phyloP scores from a whole-genome alignment of 2,888 invertebrate genomes.

The Conchocele bisecta region DNA sequence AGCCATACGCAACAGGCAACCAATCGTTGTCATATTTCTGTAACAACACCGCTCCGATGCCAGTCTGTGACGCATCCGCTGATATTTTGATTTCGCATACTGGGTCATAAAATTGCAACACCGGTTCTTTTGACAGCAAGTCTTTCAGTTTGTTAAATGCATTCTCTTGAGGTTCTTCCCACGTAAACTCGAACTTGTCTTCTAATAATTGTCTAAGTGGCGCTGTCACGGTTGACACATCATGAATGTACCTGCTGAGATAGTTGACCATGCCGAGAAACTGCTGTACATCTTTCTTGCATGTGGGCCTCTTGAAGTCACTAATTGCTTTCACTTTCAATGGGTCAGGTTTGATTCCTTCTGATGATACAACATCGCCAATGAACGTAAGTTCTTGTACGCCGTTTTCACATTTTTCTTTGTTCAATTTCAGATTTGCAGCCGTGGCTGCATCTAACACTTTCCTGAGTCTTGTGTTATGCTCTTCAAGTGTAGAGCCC shows the following conservation, averaged over 20 bases:
- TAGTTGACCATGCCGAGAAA: constrained; percentile 31
- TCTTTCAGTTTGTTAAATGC: constrained; percentile 18
- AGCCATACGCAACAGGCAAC: constrained; percentile 21
- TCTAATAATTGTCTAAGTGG: too few relatives aligned
- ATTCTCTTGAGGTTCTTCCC: constrained; percentile 18
- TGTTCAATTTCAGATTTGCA: constrained; percentile 39
- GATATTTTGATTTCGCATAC: constrained; percentile 14
- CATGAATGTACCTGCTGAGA: constrained; percentile 8
- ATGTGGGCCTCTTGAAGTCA: constrained; percentile 11
- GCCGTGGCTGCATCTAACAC: constrained; percentile 22
- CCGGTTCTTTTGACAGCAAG: background rate
- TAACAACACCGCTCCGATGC: constrained; percentile 28
- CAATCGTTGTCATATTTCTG: constrained; percentile 10
- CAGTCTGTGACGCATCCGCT: constrained; percentile 14
- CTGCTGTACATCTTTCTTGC: constrained; percentile 21
- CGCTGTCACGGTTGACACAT: too few relatives aligned
- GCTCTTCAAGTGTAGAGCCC: constrained; percentile 40
- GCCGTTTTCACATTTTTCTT: constrained; percentile 24
- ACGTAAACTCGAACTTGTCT: constrained; percentile 13
- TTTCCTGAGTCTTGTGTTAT: constrained; percentile 17
- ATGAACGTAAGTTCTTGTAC: constrained; percentile 28
- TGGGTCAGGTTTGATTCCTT: constrained; percentile 31
- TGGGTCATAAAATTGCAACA: constrained; percentile 36
- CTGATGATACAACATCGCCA: constrained; percentile 19
- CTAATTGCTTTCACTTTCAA: constrained; percentile 15